Base-by-base conservation (phyloP, 2,888 invertebrate species). In the Drosophila pseudotalamancana region DNA sequence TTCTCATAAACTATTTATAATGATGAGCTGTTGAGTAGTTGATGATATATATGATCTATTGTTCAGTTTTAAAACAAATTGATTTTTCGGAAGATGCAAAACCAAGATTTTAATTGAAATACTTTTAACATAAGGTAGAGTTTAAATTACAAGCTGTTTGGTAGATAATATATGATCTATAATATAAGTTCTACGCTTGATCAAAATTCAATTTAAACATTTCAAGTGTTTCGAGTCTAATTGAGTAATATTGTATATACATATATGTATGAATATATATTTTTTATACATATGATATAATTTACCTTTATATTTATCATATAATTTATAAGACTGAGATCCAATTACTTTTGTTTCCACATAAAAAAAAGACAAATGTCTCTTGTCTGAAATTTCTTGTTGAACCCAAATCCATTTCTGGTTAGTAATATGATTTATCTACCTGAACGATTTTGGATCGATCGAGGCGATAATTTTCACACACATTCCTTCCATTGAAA, bases 401-500 rank as follows among this genome's bases (percentile, higher is more conserved):
- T 40, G 42, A 37, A 4, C 32, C 46, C 27, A 39, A 25, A 18
- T 27, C n/a, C 6, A 45, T 49, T 32, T 25, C 32, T 34, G 62
- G 40, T 51, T 56, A 42, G 71, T 37, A 71, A 63, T 49, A 19
- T 37, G 34, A 62, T 16, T 35, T 14, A 23, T 34, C 16, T 29
- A 35, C 16, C 21, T 34, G 51, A 32, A 23, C 25, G 12, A 49
- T 18, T 16, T 19, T n/a, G n/a, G 34, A 3, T 21, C 31, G 42
- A 45, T 48, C 27, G 50, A 51, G 56, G 56, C 53, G 59, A 54
- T 50, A 27, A 49, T 79, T 64, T 62, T 46, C 46, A 46, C 80
- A 72, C 60, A 64, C 71, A 78, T 86, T 79, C 77, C 48, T 86
- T 79, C 76, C 75, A 74, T 74, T 61, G 75, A 79, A 85, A 70